These are phyloP conservation scores for Mallateleia sp. DNA, from an alignment of 2,888 invertebrate genomes.

Conservation along the genomic window DNA sequence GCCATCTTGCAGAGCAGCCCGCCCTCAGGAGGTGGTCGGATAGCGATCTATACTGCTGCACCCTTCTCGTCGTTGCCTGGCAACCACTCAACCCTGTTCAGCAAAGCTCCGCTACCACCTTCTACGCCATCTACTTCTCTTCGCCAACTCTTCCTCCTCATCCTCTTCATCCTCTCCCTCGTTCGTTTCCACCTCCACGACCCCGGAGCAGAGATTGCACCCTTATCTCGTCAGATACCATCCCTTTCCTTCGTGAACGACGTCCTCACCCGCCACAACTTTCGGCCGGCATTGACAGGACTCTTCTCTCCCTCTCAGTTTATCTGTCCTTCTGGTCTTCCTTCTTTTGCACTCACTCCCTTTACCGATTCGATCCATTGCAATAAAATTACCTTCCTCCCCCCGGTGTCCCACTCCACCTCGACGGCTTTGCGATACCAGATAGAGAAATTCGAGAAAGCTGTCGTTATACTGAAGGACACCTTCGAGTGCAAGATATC, in stretches of 20 bases:
- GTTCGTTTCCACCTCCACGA: slow-evolving; percentile 65
- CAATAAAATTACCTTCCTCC: slow-evolving; percentile 85
- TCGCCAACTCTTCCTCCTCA: slow-evolving; percentile 59
- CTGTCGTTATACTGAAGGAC: slow-evolving; percentile 55
- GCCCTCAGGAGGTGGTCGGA: slow-evolving; percentile 83
- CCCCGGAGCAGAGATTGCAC: slow-evolving; percentile 86
- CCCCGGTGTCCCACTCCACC: slow-evolving; percentile 11
- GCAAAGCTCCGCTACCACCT: slow-evolving; percentile 72
- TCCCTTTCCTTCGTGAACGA: slow-evolving; percentile 80
- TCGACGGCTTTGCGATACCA: slow-evolving; percentile 48
- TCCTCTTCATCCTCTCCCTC: slow-evolving; percentile 60
- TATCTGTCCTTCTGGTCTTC: slow-evolving; percentile 43
- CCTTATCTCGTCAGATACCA: slow-evolving; percentile 86
- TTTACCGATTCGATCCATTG: slow-evolving; percentile 84
- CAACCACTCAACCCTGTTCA: slow-evolving; percentile 87
- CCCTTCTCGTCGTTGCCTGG: slow-evolving; percentile 87
- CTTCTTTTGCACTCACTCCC: slow-evolving; percentile 53
- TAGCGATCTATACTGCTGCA: slow-evolving; percentile 87
- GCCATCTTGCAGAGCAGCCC: slow-evolving; percentile 88
- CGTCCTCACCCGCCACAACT: slow-evolving; percentile 79
- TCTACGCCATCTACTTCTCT: slow-evolving; percentile 68
- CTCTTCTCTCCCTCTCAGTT: slow-evolving; percentile 55
- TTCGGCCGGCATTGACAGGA: slow-evolving; percentile 78
- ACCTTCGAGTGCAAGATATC: slow-evolving; percentile 29
- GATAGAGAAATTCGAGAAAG: slow-evolving; percentile 56